phyloP scores from a whole-genome alignment of 2,888 invertebrate genomes.

The Drosophila multiciliata region DNA sequence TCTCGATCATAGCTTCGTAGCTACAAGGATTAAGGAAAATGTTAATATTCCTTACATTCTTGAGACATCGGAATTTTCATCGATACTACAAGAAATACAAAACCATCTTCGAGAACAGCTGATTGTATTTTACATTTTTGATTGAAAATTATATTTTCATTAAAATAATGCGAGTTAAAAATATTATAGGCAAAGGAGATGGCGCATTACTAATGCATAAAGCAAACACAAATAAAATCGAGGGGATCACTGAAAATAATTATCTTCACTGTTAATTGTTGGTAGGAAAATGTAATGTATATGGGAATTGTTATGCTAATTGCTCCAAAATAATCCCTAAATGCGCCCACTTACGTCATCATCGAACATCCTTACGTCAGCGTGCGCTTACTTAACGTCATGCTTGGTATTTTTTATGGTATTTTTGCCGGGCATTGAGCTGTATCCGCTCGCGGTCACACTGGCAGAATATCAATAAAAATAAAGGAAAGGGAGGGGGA shows the following conservation, averaged over 20 bases:
- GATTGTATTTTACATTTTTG: background rate
- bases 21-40: background rate
- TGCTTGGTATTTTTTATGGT: constrained; percentile 23
- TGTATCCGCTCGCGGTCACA: constrained; percentile 36
- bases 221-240: background rate
- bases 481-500: constrained; percentile 57
- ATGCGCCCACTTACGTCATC: constrained; percentile 32
- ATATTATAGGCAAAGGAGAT: background rate
- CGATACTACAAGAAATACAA: background rate
- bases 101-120: background rate
- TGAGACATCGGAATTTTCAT: background rate
- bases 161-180: background rate
- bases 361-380: background rate
- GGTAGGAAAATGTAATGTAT: background rate
- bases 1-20: background rate
- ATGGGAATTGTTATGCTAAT: background rate
- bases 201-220: background rate
- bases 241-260: background rate
- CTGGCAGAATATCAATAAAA: constrained; percentile 60
- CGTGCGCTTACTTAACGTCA: constrained; percentile 6
- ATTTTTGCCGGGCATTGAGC: constrained; percentile 21
- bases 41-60: background rate
- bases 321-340: background rate
- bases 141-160: no score
- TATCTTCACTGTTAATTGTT: background rate